Base-by-base conservation (phyloP, 2,888 invertebrate species). In the Drosophila niveifrons region DNA sequence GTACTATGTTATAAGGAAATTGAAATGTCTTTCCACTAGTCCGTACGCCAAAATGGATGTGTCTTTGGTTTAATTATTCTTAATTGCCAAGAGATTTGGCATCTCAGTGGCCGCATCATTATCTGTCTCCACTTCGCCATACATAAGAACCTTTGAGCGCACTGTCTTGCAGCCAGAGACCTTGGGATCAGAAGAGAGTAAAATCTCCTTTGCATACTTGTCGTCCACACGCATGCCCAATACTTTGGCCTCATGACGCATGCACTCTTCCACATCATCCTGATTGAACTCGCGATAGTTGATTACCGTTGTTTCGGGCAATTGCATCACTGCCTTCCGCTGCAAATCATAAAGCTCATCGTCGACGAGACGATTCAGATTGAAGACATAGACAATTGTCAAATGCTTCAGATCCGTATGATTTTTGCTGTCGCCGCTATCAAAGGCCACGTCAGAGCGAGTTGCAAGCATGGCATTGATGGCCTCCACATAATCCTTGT, bases 141-240 rank as follows among this genome's bases (percentile, higher is more conserved):
- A 89, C 34, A 90, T 55, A 11, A 89, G 15, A 0, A 92, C 86
- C 66, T 91, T 92, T 11, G 91, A 79, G 53, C 81, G 80, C 4
- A 91, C 90, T 15, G 82, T 82, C 74, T 92, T 92, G 76, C 92
- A 92, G 0, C 92, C 92, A 0, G 91, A 90, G 11, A 68, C 66
- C 0, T 43, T 15, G 0, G 78, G 78, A 66, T 91, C 83, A 29
- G 85, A 84, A 11, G 83, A 63, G 7, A 68, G 70, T n/a, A 87
- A 52, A 51, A 92, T 81, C 17, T 91, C 88, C 2, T 84, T 29
- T 1, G 88, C 58, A 48, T 82, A 64, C 7, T 34, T 41, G 13
- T 70, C 61, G 4, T 61, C 77, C 18, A 92, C n/a, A 2, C 55
- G 29, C 8, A 90, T 29, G 15, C 80, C 72, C 13, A 83, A 73